Conservation (phyloP, 2,888 invertebrate genomes). For the Volucella zonaria region DNA sequence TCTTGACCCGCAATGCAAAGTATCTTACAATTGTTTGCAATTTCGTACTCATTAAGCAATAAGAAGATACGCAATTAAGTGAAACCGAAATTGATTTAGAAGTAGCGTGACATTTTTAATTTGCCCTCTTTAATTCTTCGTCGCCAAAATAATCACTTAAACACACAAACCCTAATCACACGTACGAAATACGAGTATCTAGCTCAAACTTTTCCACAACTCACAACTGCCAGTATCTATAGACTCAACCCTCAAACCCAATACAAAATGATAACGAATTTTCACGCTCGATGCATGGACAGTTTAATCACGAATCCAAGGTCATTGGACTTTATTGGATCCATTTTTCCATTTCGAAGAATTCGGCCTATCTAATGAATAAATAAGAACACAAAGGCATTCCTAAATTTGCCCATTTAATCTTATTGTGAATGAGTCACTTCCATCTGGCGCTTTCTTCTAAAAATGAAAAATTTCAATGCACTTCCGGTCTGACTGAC, state of each 20-base stretch:
- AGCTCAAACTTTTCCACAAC: too few relatives aligned
- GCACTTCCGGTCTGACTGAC: slow-evolving; percentile 37
- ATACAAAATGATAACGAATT: background rate
- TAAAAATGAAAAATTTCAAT: slow-evolving; percentile 4
- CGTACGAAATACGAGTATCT: too few relatives aligned
- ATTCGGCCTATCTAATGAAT: slow-evolving; percentile 42
- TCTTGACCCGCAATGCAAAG: background rate
- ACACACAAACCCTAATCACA: background rate
- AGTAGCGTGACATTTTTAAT: slow-evolving; percentile 43
- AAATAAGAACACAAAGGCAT: slow-evolving; percentile 52
- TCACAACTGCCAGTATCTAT: too few relatives aligned
- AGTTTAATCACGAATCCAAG: slow-evolving; percentile 34
- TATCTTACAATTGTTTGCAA: background rate
- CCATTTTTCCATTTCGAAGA: background rate
- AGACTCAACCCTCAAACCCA: background rate
- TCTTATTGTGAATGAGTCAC: slow-evolving; percentile 62
- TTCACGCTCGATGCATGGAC: slow-evolving; percentile 7
- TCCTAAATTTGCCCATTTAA: slow-evolving; percentile 37
- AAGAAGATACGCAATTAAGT: background rate
- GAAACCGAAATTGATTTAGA: background rate
- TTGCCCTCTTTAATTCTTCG: slow-evolving; percentile 6
- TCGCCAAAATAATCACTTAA: slow-evolving; percentile 1
- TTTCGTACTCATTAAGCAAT: background rate
- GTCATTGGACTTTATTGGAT: slow-evolving; percentile 45
- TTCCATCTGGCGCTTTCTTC: background rate